Conservation (phyloP, 2,888 invertebrate species). For the Oeneis ivallda region DNA sequence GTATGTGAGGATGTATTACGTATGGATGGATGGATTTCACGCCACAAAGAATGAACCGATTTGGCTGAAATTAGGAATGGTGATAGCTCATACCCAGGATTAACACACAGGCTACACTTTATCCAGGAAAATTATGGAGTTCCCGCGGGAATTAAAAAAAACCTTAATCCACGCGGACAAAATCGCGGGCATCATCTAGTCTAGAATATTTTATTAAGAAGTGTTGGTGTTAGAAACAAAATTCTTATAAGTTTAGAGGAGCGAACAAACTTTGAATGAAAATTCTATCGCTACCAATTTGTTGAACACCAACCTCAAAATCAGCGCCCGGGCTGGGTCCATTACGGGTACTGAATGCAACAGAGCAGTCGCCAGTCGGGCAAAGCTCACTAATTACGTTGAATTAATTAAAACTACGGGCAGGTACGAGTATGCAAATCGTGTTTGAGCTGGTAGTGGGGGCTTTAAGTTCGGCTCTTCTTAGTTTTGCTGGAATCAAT, state of each 20-base stretch:
- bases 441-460: conserved; percentile 46
- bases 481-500: conserved; percentile 6
- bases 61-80: no score
- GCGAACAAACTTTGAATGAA: background rate
- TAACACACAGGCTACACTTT: no score
- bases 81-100: no score
- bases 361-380: conserved; percentile 44
- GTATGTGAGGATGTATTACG: no score
- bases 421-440: conserved; percentile 35
- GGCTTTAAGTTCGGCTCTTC: conserved; percentile 3
- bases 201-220: no score
- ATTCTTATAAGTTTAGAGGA: background rate
- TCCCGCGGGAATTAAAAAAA: no score
- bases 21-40: no score
- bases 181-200: no score
- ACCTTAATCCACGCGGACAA: no score
- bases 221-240: background rate
- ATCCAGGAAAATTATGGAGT: no score
- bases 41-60: no score
- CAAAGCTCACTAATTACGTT: conserved; percentile 47
- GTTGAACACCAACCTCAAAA: conserved; percentile 12
- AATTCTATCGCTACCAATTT: conserved; percentile 11
- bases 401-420: conserved; percentile 52
- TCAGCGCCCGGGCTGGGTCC: conserved; percentile 17
- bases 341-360: conserved; percentile 27